A percentile compares a stretch with the other conserved stretches of the same genome.
Evolutionary conservation across 2,113 vertebrate genomes (phyloP).

Genomic region (Tupaia tana): DNA sequence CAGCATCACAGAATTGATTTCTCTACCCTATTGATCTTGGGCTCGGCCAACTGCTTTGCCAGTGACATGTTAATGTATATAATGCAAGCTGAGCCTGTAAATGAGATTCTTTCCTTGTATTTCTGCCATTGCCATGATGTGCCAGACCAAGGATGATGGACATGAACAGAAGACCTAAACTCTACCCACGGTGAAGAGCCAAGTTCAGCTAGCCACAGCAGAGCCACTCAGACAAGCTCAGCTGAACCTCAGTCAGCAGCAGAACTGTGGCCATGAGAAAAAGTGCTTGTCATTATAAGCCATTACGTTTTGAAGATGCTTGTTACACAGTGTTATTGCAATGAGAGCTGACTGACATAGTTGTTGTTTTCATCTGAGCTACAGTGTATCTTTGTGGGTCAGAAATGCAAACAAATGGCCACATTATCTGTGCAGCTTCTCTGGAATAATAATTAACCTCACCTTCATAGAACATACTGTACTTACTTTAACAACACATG

Average conservation of each 20-base stretch:
- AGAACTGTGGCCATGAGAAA: not conserved
- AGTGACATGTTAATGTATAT: accelerated
- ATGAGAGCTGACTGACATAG: not conserved
- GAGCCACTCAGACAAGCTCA: not conserved
- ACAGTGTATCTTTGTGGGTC: not conserved
- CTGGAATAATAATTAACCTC: not conserved
- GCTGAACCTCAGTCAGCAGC: not conserved
- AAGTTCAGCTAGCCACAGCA: not conserved
- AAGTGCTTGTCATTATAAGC: not conserved
- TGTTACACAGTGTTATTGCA: not conserved
- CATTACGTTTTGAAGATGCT: not conserved
- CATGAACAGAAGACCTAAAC: not conserved
- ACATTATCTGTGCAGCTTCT: not conserved
- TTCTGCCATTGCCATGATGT: not conserved
- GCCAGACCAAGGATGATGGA: not conserved
- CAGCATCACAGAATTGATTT: not conserved
- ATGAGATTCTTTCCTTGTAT: not conserved
- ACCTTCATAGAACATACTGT: not conserved
- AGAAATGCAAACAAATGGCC: not conserved
- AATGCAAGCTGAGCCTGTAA: not conserved
- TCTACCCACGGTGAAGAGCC: not conserved
- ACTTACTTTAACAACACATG: not conserved
- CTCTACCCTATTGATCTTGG: not conserved
- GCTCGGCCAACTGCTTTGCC: not conserved
- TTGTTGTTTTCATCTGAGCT: not conserved